phyloP scores from a whole-genome alignment of 2,113 vertebrate species.

The Mormoops blainvillei region DNA sequence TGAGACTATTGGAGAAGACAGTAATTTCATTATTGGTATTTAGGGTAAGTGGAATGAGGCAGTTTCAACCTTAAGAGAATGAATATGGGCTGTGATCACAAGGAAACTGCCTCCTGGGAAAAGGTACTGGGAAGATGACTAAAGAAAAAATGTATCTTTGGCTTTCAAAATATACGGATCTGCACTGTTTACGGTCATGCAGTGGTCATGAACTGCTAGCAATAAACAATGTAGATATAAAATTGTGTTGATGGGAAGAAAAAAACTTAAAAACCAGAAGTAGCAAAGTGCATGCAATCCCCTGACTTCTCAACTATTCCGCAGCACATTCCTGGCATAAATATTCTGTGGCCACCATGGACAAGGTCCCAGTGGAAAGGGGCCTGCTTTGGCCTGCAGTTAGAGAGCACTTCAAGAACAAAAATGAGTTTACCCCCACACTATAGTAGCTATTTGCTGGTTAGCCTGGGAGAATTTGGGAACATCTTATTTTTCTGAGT shows the following conservation, averaged over 20 bases:
- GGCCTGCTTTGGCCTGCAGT: background rate
- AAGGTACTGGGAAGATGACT: conserved; percentile 4
- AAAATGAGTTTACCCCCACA: background rate
- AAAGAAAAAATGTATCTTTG: background rate
- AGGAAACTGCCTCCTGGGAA: conserved; percentile 10
- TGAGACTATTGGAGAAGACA: conserved; percentile 27
- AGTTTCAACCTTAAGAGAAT: conserved; percentile 36
- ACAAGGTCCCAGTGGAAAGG: background rate
- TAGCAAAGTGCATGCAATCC: background rate
- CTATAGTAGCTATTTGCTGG: background rate
- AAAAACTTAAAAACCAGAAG: conserved; percentile 31
- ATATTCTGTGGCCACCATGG: background rate
- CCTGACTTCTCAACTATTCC: background rate
- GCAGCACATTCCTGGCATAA: background rate
- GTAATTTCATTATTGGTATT: conserved; percentile 56
- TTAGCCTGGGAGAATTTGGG: background rate
- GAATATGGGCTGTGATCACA: conserved; percentile 43
- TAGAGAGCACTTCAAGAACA: background rate
- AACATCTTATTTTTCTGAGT: background rate
- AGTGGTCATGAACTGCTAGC: background rate
- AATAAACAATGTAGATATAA: background rate
- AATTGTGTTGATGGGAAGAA: background rate
- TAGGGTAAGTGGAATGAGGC: conserved; percentile 34
- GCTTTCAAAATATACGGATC: conserved; percentile 14
- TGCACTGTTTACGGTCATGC: background rate